Base-by-base conservation (phyloP, 2,888 invertebrate species). In the Julus scandinavius region DNA sequence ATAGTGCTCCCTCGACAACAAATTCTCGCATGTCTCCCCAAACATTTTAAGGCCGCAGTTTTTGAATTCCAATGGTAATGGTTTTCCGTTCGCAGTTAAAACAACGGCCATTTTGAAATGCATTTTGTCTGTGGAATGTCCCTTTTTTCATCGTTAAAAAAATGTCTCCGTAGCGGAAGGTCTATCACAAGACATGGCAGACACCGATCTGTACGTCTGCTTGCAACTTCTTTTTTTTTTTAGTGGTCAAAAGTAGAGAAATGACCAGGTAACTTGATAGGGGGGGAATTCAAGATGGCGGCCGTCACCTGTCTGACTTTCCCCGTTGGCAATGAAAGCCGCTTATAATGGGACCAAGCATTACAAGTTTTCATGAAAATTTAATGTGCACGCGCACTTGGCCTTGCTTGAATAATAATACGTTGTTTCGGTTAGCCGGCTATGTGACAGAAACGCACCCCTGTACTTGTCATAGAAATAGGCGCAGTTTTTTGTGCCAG, bases 371-470 rank as follows among this genome's bases (percentile, higher is more conserved):
- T 80, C 80, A 80, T 80, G 80, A 80, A 80, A 80, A 20, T 80
- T 80, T 80, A 80, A 80, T 38, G 80, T 80, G 80, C 80, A 80
- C 80, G 38, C 80, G 80, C 13, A 80, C 80, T 9, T 72, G 72
- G 72, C 11, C 72, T 72, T 29, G 20, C 72, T 45, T 72, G 72
- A 72, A 72, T 72, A 72, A 72, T 72, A 72, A 72, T 72, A 72
- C 72, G 11, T 29, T 29, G 72, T 80, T 80, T 80, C 80, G 80
- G 38, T 38, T 38, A 38, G 80, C 80, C 80, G 38, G 80, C 38
- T 80, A 38, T 80, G 80, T 80, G 80, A 80, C 80, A 80, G 63
- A 72, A 72, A 29, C 63, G 6, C 20, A 7, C 63, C 63, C 63
- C 45, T 45, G 63, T 11, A 17, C 63, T 72, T 72, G 63, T 72